Conservation (phyloP, 2,113 vertebrate species). For the Romanogobio albipinnatus region DNA sequence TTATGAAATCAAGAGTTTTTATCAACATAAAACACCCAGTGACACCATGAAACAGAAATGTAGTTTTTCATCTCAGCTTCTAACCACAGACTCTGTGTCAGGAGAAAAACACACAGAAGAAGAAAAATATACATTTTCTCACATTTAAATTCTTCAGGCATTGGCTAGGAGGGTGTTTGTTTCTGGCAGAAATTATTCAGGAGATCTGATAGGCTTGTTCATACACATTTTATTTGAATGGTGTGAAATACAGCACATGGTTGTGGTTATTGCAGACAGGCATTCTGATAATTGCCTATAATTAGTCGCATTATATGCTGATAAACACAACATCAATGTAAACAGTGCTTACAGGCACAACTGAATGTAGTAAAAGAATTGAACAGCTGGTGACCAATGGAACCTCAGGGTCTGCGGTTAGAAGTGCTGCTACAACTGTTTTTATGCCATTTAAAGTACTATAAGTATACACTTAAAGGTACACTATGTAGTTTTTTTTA, state of each 20-base stretch:
- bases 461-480: background rate
- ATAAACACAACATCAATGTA: background rate
- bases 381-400: background rate
- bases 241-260: background rate
- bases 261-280: background rate
- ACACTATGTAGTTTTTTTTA: too few relatives aligned
- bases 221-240: background rate
- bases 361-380: background rate
- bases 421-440: background rate
- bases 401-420: conserved; percentile 1
- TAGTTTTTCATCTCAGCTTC: background rate
- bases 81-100: background rate
- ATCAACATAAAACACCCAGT: background rate
- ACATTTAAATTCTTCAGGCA: background rate
- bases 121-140: background rate
- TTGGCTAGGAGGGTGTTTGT: background rate
- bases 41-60: background rate
- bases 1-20: background rate
- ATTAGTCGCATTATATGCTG: background rate
- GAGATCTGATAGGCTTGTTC: background rate
- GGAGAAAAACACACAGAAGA: background rate
- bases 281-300: background rate
- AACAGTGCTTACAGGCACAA: background rate
- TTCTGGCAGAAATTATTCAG: background rate
- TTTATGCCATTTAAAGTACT: background rate